These are phyloP conservation scores for Zeuzera pyrina DNA, from an alignment of 2,888 invertebrate species.

Conservation along the genomic window DNA sequence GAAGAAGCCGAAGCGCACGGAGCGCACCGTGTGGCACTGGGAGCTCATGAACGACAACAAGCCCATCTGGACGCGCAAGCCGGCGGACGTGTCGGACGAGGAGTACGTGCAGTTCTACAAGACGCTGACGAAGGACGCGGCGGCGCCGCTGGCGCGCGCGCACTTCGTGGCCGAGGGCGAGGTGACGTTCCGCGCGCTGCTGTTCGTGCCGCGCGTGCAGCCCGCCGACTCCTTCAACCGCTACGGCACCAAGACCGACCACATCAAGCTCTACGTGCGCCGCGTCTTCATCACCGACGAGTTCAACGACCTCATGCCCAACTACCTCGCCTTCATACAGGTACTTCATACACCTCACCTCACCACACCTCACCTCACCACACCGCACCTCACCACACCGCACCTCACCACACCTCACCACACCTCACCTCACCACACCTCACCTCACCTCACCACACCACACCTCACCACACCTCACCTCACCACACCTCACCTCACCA, in stretches of 20 bases:
- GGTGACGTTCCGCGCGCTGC: conserved; percentile 97
- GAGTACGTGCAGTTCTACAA: conserved; percentile 98
- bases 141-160: conserved; percentile 84
- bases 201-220: conserved; percentile 93
- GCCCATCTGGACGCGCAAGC: conserved; percentile 98
- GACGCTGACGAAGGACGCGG: conserved; percentile 90
- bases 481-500: too few relatives aligned
- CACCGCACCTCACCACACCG: neutral
- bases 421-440: neutral
- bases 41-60: conserved; percentile 96
- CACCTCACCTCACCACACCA: neutral
- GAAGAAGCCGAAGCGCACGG: conserved; percentile 93
- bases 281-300: conserved; percentile 99
- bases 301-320: conserved; percentile 99
- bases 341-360: conserved; percentile 8
- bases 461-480: neutral
- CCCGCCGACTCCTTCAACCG: conserved; percentile 95
- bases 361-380: neutral
- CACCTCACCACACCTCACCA: neutral
- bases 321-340: conserved; percentile 94
- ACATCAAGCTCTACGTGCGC: conserved; percentile 97
- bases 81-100: conserved; percentile 83
- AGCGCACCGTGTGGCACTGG: conserved; percentile 99
- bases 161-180: conserved; percentile 99
- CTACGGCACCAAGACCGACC: conserved; percentile 95